These are phyloP conservation scores for Rhynchophorus ferrugineus DNA, from an alignment of 1,140 invertebrate species.

Conservation along the genomic window DNA sequence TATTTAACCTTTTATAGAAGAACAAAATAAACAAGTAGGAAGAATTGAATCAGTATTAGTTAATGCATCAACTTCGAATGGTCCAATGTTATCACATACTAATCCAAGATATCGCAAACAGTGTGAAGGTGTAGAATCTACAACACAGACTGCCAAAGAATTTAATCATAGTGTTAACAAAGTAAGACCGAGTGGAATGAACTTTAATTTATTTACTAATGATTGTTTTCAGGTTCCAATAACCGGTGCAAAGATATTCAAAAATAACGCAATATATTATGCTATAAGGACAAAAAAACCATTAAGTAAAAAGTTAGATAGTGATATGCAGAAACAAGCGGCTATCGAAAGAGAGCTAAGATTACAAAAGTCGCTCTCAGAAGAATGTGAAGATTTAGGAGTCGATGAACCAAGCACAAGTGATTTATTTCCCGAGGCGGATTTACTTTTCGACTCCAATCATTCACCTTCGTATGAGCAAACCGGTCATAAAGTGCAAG, in stretches of 20 bases:
- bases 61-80: constrained; percentile 36
- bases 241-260: constrained; percentile 15
- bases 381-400: constrained; percentile 68
- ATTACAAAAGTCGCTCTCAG: constrained; percentile 62
- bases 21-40: constrained; percentile 24
- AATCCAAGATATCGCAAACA: constrained; percentile 34
- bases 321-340: constrained; percentile 43
- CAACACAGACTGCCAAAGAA: constrained; percentile 26
- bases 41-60: constrained; percentile 38
- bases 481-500: constrained; percentile 33
- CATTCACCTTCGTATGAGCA: constrained; percentile 41
- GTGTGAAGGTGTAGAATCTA: constrained; percentile 19
- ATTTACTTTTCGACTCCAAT: constrained; percentile 54
- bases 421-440: constrained; percentile 68
- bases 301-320: constrained; percentile 27
- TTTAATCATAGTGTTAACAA: constrained; percentile 33
- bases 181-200: too few relatives aligned
- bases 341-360: constrained; percentile 51
- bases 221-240: constrained; percentile 11
- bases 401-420: constrained; percentile 69
- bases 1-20: too few relatives aligned
- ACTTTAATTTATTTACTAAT: not conserved
- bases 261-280: constrained; percentile 23
- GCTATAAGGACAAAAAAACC: constrained; percentile 23
- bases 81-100: constrained; percentile 37